phyloP scores from a whole-genome alignment of 1,140 invertebrate species.

The Drosophila pruinosa region DNA sequence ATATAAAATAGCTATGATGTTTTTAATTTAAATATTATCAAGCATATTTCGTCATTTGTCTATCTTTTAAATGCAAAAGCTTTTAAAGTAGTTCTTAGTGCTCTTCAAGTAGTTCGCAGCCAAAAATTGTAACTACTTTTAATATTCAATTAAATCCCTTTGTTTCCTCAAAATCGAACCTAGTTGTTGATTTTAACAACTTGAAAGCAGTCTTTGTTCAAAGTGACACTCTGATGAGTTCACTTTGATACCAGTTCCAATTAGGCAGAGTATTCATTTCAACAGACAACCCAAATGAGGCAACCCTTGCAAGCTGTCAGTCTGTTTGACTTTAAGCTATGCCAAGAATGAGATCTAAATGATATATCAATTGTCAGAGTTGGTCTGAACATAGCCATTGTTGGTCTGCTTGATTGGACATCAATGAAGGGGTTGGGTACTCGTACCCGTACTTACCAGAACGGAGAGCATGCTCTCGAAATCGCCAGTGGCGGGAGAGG shows the following conservation, averaged over 20 bases:
- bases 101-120: no score
- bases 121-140: no score
- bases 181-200: no score
- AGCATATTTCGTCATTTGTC: no score
- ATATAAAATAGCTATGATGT: no score
- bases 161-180: no score
- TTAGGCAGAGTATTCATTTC: not conserved
- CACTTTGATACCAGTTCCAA: not conserved
- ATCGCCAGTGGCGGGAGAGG: conserved; percentile 90
- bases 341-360: not conserved
- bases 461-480: conserved; percentile 94
- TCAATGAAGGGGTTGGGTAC: not conserved
- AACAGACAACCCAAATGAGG: not conserved
- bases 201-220: no score
- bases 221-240: not conserved
- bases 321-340: not conserved
- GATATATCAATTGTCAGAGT: not conserved
- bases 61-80: no score
- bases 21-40: no score
- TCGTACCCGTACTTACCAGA: conserved; percentile 85
- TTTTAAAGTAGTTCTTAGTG: no score
- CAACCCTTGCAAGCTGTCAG: not conserved
- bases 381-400: no score
- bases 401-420: not conserved
- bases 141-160: no score